Evolutionary conservation across 2,113 vertebrate genomes (phyloP).

Genomic region (Crotalus tigris): DNA sequence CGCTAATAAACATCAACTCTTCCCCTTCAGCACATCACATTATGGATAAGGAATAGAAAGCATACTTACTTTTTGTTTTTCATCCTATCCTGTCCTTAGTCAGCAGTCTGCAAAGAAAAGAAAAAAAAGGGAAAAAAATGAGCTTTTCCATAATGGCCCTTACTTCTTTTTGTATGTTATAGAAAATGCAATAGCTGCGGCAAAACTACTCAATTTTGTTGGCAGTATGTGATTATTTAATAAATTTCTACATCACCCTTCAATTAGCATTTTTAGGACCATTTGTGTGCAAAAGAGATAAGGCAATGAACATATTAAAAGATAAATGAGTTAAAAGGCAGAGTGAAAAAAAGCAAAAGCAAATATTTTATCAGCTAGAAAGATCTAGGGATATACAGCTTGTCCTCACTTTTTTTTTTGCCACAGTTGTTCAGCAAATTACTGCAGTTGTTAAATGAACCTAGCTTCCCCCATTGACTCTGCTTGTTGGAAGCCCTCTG

Average conservation of each 20-base stretch:
- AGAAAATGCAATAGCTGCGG: not conserved
- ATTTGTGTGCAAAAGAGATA: not conserved
- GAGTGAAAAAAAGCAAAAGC: not conserved
- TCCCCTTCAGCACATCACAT: conserved; percentile 5
- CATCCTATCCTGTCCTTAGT: conserved; percentile 56
- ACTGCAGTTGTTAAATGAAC: not conserved
- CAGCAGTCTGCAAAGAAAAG: conserved; percentile 58
- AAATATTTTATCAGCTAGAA: not conserved
- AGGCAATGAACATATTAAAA: not conserved
- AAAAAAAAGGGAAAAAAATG: conserved; percentile 45
- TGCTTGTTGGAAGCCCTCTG: no score
- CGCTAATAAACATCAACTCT: conserved; percentile 51
- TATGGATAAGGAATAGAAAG: conserved; percentile 50
- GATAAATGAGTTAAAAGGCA: not conserved
- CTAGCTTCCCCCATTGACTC: no score
- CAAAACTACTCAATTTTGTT: not conserved
- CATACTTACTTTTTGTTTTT: conserved; percentile 40
- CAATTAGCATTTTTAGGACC: not conserved
- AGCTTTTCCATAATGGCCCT: conserved; percentile 49
- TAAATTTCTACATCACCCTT: not conserved
- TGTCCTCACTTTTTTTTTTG: not conserved
- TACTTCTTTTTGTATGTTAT: conserved; percentile 53
- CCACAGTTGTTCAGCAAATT: not conserved
- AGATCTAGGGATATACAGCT: not conserved
- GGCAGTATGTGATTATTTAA: not conserved